phyloP scores from a whole-genome alignment of 2,888 invertebrate species.

The Andrena marginata region DNA sequence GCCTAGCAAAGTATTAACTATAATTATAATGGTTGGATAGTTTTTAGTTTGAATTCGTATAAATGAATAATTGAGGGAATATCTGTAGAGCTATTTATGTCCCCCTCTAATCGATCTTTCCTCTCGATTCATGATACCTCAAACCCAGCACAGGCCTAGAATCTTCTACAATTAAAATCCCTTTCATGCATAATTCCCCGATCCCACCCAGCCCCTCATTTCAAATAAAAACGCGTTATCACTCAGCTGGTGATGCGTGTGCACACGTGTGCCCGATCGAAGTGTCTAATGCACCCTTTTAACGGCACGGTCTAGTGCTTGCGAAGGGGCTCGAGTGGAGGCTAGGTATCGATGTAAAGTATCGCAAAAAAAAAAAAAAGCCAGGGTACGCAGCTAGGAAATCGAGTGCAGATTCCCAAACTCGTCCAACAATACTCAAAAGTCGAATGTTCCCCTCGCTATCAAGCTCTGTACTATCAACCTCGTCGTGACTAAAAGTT shows the following conservation, averaged over 20 bases:
- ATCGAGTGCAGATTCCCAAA: background rate
- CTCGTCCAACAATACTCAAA: background rate
- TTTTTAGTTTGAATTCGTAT: no score
- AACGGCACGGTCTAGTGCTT: background rate
- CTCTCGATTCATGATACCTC: background rate
- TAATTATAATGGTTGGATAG: no score
- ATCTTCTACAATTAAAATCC: slow-evolving; percentile 16
- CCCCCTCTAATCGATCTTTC: slow-evolving; percentile 4
- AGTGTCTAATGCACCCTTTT: slow-evolving; percentile 29
- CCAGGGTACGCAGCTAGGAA: background rate
- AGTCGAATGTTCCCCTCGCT: background rate
- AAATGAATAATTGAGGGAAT: no score
- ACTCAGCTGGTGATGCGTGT: background rate
- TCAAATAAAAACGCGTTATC: background rate
- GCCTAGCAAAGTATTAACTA: no score
- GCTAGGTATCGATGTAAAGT: slow-evolving; percentile 15
- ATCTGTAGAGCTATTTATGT: no score
- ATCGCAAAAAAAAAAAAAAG: slow-evolving; percentile 4
- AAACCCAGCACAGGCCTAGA: background rate
- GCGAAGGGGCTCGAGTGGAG: background rate
- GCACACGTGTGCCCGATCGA: background rate
- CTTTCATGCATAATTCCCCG: no score
- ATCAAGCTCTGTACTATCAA: background rate
- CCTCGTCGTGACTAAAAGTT: no score
- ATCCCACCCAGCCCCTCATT: no score